phyloP scores from a whole-genome alignment of 92 coral and sea anemone species.

The Siderastrea siderea region DNA sequence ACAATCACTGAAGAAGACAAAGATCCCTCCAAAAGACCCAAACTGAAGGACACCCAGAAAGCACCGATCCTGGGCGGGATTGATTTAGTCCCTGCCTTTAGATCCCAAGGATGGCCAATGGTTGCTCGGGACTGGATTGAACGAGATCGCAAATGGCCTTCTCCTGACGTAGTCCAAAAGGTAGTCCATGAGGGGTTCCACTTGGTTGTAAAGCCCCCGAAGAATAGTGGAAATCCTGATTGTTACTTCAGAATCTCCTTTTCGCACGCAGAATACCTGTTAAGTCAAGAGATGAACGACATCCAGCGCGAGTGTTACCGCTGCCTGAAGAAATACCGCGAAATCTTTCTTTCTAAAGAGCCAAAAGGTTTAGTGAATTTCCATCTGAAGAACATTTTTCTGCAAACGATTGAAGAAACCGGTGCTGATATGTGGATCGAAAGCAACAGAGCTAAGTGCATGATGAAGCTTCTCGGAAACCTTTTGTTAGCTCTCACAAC shows the following conservation, averaged over 20 bases:
- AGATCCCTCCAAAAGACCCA: neutral
- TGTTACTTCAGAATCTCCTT: slow-evolving; percentile 83
- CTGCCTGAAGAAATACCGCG: slow-evolving; percentile 74
- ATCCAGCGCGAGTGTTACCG: slow-evolving; percentile 84
- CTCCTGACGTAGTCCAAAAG: slow-evolving; percentile 49
- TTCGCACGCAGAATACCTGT: slow-evolving; percentile 79
- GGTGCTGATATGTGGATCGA: slow-evolving; percentile 67
- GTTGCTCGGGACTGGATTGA: slow-evolving; percentile 69
- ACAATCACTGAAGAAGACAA: neutral
- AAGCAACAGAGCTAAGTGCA: slow-evolving; percentile 62
- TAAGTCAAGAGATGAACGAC: slow-evolving; percentile 66
- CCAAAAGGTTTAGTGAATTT: slow-evolving; percentile 66
- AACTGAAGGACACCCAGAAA: too few relatives aligned
- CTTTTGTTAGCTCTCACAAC: slow-evolving; percentile 60
- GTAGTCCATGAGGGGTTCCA: slow-evolving; percentile 66
- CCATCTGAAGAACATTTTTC: slow-evolving; percentile 72
- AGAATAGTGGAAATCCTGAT: slow-evolving; percentile 39
- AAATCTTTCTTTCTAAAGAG: slow-evolving; percentile 34
- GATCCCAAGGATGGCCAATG: slow-evolving; percentile 79
- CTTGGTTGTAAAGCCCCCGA: slow-evolving; percentile 77
- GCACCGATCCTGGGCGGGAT: neutral
- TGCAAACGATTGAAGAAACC: slow-evolving; percentile 71
- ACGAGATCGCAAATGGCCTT: slow-evolving; percentile 88
- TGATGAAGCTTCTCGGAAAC: slow-evolving; percentile 71
- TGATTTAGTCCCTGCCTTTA: slow-evolving; percentile 84